These are phyloP conservation scores for Hippocampus barbouri DNA, from an alignment of 2,113 vertebrate species.

Conservation along the genomic window DNA sequence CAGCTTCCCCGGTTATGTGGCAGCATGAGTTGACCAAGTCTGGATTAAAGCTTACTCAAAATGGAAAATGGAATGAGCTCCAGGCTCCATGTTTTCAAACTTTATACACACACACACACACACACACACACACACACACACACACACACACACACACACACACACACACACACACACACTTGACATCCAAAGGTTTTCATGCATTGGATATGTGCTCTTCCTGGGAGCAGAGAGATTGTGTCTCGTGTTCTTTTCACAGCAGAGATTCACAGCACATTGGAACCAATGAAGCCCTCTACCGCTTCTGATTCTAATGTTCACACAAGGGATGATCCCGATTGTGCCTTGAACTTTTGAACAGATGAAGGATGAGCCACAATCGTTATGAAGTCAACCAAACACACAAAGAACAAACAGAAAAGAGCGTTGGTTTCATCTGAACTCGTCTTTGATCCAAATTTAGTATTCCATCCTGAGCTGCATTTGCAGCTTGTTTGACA, in stretches of 20 bases:
- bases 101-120: background rate
- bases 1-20: background rate
- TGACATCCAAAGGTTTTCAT: background rate
- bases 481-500: background rate
- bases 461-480: background rate
- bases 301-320: constrained; percentile 14
- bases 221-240: background rate
- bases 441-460: background rate
- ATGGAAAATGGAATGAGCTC: background rate
- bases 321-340: constrained; percentile 21
- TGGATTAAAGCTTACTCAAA: background rate
- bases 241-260: background rate
- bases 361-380: constrained; percentile 22
- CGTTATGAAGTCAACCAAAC: constrained; percentile 10
- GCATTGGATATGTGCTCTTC: constrained; percentile 9
- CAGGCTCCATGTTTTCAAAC: background rate
- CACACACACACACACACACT: background rate
- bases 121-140: too few species aligned
- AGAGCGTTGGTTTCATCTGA: background rate
- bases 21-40: background rate
- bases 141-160: background rate
- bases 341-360: constrained; percentile 17
- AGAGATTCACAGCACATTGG: constrained; percentile 37
- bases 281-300: constrained; percentile 28
- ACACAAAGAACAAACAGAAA: background rate